Conservation (phyloP, 2,113 vertebrate species). For the Aplodontia rufa region DNA sequence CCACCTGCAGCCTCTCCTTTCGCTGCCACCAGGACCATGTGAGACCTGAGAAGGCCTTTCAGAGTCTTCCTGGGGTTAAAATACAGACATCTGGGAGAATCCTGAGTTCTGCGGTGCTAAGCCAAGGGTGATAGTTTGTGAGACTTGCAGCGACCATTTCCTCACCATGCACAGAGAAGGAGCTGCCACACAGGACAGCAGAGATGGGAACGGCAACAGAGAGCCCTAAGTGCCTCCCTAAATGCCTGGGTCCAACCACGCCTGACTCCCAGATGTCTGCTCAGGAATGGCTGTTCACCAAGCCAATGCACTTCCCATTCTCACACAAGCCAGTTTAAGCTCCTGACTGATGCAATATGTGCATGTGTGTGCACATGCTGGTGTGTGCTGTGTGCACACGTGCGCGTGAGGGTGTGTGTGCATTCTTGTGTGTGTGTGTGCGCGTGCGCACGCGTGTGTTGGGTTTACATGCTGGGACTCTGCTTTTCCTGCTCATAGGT, state of each 20-base stretch:
- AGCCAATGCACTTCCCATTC: neutral
- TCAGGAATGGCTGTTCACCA: neutral
- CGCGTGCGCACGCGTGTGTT: neutral
- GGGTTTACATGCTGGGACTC: too few species aligned
- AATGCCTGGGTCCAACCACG: neutral
- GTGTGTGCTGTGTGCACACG: neutral
- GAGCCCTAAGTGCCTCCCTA: rapidly evolving
- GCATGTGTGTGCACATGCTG: too few species aligned
- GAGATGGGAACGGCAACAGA: neutral
- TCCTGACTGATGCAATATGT: too few species aligned
- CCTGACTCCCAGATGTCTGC: neutral
- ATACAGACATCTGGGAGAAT: too few species aligned
- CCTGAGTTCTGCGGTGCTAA: neutral
- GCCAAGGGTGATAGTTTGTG: neutral
- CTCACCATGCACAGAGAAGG: neutral
- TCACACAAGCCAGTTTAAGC: neutral
- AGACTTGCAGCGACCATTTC: neutral
- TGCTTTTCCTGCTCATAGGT: rapidly evolving
- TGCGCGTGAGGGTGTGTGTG: too few species aligned
- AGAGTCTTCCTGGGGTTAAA: neutral
- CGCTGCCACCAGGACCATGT: neutral
- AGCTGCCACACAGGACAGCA: too few species aligned
- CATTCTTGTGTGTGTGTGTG: rapidly evolving
- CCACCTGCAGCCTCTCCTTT: too few species aligned
- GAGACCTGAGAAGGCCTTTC: neutral